phyloP scores from a whole-genome alignment of 2,113 vertebrate species.

The Sisor rabdophorus region DNA sequence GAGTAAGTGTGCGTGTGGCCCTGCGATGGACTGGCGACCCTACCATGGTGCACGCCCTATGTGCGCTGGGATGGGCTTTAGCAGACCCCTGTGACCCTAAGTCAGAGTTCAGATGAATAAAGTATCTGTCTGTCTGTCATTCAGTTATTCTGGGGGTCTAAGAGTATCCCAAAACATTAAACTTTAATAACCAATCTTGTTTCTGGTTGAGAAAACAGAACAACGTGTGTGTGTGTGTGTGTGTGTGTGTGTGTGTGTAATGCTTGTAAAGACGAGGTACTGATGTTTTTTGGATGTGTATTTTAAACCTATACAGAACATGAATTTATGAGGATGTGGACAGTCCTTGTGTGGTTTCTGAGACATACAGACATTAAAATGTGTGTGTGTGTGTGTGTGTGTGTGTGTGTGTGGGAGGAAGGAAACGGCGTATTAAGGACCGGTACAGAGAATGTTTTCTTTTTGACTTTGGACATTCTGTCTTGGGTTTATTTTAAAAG shows the following conservation, averaged over 20 bases:
- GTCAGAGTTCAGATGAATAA: too few relatives aligned
- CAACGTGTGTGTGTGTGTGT: conserved; percentile 40
- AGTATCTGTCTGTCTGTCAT: too few relatives aligned
- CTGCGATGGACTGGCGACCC: too few relatives aligned
- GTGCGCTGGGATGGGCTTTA: too few relatives aligned
- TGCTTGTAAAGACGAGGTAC: neutral
- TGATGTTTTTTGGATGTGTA: neutral
- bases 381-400: conserved; percentile 49
- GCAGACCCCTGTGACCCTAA: too few relatives aligned
- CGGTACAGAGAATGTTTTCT: conserved; percentile 49
- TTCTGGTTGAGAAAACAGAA: neutral
- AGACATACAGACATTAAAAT: neutral
- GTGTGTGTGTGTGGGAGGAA: conserved; percentile 40
- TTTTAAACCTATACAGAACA: conserved; percentile 4
- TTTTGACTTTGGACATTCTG: conserved; percentile 53
- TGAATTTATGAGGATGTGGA: conserved; percentile 4
- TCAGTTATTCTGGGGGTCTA: too few relatives aligned
- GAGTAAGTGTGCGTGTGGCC: too few relatives aligned
- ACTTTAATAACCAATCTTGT: neutral
- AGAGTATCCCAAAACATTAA: too few relatives aligned
- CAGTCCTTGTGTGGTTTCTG: conserved; percentile 4
- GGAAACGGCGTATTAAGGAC: conserved; percentile 2
- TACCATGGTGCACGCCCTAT: too few relatives aligned
- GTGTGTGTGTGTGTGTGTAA: conserved; percentile 37
- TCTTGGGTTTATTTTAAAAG: conserved; percentile 62